Conservation (phyloP, 2,113 vertebrate species). For the Anoura caudifer region DNA sequence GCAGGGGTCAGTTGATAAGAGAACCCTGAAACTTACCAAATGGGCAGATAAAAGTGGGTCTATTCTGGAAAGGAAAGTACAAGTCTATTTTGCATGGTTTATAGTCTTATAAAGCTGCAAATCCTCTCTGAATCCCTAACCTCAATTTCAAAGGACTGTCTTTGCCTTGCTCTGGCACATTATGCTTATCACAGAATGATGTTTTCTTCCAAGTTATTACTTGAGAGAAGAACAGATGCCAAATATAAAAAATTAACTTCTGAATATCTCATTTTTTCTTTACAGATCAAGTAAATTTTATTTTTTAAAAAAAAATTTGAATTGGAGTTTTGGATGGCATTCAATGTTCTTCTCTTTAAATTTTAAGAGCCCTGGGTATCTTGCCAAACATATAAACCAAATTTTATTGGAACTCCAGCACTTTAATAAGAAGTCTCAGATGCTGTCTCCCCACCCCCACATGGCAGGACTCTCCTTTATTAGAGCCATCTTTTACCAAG, state of each 20-base stretch:
- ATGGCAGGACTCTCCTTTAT: not conserved
- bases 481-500: not conserved
- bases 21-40: not conserved
- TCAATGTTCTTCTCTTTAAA: constrained; percentile 48
- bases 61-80: not conserved
- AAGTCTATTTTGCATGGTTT: constrained; percentile 2
- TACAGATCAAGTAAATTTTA: constrained; percentile 45
- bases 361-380: constrained; percentile 32
- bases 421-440: constrained; percentile 24
- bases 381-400: constrained; percentile 50
- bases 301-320: not conserved
- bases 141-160: not conserved
- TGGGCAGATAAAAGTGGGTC: not conserved
- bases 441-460: not conserved
- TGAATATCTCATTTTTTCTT: constrained; percentile 19
- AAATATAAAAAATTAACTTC: constrained; percentile 45
- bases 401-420: constrained; percentile 31
- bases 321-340: constrained; percentile 42
- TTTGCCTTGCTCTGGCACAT: constrained; percentile 20
- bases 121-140: not conserved
- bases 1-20: not conserved
- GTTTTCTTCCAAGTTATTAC: constrained; percentile 55
- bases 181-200: constrained; percentile 16
- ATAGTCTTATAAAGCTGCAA: not conserved
- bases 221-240: constrained; percentile 60